A percentile compares a stretch with the other conserved stretches of the same genome.
These are phyloP conservation scores for Siniperca scherzeri DNA, from an alignment of 2,797 vertebrate genomes.

Conservation along the genomic window DNA sequence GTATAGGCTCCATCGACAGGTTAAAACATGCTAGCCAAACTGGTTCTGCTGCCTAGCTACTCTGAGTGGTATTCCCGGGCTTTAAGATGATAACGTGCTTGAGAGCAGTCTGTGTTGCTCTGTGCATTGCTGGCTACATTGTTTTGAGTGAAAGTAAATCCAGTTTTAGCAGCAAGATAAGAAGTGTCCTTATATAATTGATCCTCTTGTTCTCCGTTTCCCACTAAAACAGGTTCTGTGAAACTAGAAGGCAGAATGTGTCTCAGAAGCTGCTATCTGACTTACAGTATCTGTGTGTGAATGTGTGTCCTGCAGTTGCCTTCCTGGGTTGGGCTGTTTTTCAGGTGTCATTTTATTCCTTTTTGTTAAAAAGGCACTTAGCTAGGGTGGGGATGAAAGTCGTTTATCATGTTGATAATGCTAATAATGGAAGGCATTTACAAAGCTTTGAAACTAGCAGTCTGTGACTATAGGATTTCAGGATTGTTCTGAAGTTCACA, in stretches of 20 bases:
- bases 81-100: slow-evolving; percentile 56
- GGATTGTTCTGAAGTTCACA: background rate
- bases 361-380: slow-evolving; percentile 45
- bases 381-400: slow-evolving; percentile 24
- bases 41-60: slow-evolving; percentile 71
- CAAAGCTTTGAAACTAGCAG: background rate
- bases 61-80: slow-evolving; percentile 46
- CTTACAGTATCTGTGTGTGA: slow-evolving; percentile 34
- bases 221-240: slow-evolving; percentile 21
- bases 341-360: slow-evolving; percentile 66
- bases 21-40: slow-evolving; percentile 79
- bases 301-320: background rate
- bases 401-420: slow-evolving; percentile 19
- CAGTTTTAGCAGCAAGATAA: background rate
- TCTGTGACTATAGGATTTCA: background rate
- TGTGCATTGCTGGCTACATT: slow-evolving; percentile 13
- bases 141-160: slow-evolving; percentile 33
- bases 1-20: slow-evolving; percentile 55
- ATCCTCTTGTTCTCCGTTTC: slow-evolving; percentile 1
- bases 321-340: slow-evolving; percentile 48
- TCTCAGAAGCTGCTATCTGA: slow-evolving; percentile 3
- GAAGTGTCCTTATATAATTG: background rate
- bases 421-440: slow-evolving; percentile 6
- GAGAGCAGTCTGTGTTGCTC: slow-evolving; percentile 31
- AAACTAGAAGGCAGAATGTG: slow-evolving; percentile 9